Evolutionary conservation across 35 echinoderm and acorn worm genomes (phyloP), one percentile per base, ranked within the genome.

Genomic region (Eucidaris tribuloides): DNA sequence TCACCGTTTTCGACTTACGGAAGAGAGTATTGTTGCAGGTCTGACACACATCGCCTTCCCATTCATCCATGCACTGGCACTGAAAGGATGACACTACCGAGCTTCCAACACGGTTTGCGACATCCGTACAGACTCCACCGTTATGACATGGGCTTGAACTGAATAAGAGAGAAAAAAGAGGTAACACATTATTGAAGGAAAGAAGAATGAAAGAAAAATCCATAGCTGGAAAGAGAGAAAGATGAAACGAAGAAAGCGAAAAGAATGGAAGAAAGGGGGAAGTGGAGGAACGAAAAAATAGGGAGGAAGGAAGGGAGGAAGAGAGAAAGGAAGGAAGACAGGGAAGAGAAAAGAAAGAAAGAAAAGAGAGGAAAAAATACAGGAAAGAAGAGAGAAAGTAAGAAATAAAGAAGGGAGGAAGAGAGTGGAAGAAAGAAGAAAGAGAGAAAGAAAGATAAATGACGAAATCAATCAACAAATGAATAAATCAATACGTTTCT

Each of bases 121-220:
- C 17, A 24, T 72, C 14, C 17, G 22, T 43, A 72, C 66, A 72
- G 7, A 18, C 33, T 37, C 66, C 66, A 7, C 66, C 66, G 22
- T 72, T 28, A 7, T 72, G 66, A 24, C 66, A 72, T 3, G 66
- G 66, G 22, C 66, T 72, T 1, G 66, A 72, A 35, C 66, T 72
- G 40, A 19, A 70, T n/a, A 1, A 63, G 60, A 61, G 60, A 15
- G 24, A 63, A 31, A 5, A 15, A 63, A 31, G 18, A 24, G 23
- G 19, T 25, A 13, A 9, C 9, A 11, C 9, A 52, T 9, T 52
- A n/a, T 11, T 52, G n/a, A 52, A 11, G 48, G 48, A 11, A n/a
- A 52, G 9, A 52, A 52, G 9, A 52, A 11, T 52, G 48, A 52
- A 11, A 52, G 9, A n/a, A 52, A 11, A 52, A 52, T 52, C 9